phyloP scores from a whole-genome alignment of 1,140 invertebrate species.

The Stenopsyche tienmushanensis region DNA sequence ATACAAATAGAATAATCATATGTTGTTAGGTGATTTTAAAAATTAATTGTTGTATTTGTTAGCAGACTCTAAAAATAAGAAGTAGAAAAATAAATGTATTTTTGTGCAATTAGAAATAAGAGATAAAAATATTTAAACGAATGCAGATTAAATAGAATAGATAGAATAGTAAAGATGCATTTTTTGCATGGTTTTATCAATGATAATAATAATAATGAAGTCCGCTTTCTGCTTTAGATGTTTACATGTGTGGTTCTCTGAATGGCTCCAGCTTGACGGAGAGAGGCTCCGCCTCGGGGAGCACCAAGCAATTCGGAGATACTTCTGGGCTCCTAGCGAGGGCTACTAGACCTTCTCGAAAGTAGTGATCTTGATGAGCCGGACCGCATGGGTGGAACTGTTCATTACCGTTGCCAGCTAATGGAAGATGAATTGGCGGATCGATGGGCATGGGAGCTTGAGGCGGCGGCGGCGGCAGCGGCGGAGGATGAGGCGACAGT shows the following conservation, averaged over 20 bases:
- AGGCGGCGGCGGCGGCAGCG: constrained; percentile 52
- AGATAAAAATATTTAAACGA: too few species aligned
- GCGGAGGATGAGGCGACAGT: constrained; percentile 50
- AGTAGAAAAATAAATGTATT: too few species aligned
- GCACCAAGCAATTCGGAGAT: constrained; percentile 7
- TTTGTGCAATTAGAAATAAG: too few species aligned
- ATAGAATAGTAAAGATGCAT: too few species aligned
- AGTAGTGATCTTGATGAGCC: constrained; percentile 47
- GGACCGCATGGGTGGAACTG: constrained; percentile 53
- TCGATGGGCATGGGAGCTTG: neutral
- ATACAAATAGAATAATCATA: too few species aligned
- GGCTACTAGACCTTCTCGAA: constrained; percentile 34
- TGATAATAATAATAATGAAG: too few species aligned
- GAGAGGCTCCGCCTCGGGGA: constrained; percentile 26
- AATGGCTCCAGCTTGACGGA: constrained; percentile 51
- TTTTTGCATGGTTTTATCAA: too few species aligned
- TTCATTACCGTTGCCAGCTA: constrained; percentile 43
- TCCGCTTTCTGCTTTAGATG: neutral
- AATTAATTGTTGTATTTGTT: too few species aligned
- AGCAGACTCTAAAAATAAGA: too few species aligned
- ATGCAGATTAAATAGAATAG: too few species aligned
- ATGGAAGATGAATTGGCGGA: constrained; percentile 40
- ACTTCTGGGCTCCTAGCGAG: constrained; percentile 9
- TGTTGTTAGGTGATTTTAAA: too few species aligned
- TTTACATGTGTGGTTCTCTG: constrained; percentile 23